Evolutionary conservation across 2,888 invertebrate genomes (phyloP), one percentile per base, ranked within the genome.

Genomic region (Oscheius sp.): DNA sequence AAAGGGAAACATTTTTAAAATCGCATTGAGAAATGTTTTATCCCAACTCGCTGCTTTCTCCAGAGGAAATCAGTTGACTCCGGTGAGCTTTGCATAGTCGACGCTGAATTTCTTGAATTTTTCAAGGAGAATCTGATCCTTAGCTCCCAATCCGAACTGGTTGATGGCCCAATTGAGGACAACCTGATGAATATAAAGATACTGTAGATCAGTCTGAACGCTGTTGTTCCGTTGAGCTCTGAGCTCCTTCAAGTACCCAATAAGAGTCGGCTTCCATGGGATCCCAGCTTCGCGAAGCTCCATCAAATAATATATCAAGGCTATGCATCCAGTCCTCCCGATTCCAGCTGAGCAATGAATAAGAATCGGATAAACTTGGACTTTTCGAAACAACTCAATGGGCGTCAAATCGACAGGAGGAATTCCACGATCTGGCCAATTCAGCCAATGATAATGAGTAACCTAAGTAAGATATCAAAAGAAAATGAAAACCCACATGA

Each of bases 301-400:
- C 78, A 98, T 89, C 96, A 97, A 96, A 1, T 96, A 95, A 87
- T 99, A 98, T 82, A 99, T 97, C 1, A 96, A 97, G 83, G 98
- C 95, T 88, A 96, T 97, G 88, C 96, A 96, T 46, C 97, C 95
- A 6, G 95, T 95, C 63, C 95, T 91, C 0, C 95, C 95, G 25
- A 96, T 95, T 61, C 94, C 94, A 74, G 91, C 91, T 87, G 90
- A 90, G 89, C 96, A 97, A 88, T 97, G 96, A 0, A 95, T 94
- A 15, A 96, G 91, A 82, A 96, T 91, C 0, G 97, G 96, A 0
- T 96, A 97, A 48, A 94, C 92, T 77, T 96, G 96, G 3, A 92
- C 90, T 65, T 94, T 91, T 85, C 98, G 90, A 89, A 99, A 99
- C 89, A 96, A 95, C 78, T 99, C 90, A 89, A 98, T 95, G 0